Evolutionary conservation across 2,797 vertebrate genomes (phyloP).

Genomic region (Clarias platycephalus): DNA sequence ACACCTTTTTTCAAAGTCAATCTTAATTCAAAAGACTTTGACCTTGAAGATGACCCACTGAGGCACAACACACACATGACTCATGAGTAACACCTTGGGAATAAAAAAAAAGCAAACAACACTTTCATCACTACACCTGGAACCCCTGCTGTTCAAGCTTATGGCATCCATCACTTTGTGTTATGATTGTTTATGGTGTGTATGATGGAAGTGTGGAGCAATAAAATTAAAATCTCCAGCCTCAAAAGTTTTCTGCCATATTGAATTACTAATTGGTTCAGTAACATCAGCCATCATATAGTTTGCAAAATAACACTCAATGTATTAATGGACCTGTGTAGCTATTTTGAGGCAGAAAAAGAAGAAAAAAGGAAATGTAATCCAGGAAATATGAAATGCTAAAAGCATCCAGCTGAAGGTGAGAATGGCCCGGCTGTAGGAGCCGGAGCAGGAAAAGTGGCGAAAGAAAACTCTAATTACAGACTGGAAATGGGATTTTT

Average conservation of each 20-base stretch:
- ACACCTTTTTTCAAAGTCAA: not conserved
- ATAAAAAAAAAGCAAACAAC: constrained; percentile 30
- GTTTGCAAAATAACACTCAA: too few species aligned
- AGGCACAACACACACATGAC: constrained; percentile 8
- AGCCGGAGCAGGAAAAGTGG: too few species aligned
- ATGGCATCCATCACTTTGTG: constrained; percentile 24
- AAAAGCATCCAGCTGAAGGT: too few species aligned
- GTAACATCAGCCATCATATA: not conserved
- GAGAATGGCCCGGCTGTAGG: too few species aligned
- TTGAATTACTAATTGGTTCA: constrained; percentile 11
- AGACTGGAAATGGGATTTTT: too few species aligned
- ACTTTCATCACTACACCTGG: constrained; percentile 28
- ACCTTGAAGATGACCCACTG: constrained; percentile 15
- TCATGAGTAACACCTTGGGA: constrained; percentile 21
- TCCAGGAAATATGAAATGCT: too few species aligned
- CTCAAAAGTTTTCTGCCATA: not conserved
- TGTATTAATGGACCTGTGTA: too few species aligned
- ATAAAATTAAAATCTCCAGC: not conserved
- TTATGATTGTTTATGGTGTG: not conserved
- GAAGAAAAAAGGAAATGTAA: too few species aligned
- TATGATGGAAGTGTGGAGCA: not conserved
- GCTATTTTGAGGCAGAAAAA: too few species aligned
- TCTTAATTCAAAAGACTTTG: not conserved
- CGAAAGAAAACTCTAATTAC: too few species aligned
- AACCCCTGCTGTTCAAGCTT: constrained; percentile 17